These are phyloP conservation scores for Rhyzopertha dominica DNA, from an alignment of 1,140 invertebrate species.

Conservation along the genomic window DNA sequence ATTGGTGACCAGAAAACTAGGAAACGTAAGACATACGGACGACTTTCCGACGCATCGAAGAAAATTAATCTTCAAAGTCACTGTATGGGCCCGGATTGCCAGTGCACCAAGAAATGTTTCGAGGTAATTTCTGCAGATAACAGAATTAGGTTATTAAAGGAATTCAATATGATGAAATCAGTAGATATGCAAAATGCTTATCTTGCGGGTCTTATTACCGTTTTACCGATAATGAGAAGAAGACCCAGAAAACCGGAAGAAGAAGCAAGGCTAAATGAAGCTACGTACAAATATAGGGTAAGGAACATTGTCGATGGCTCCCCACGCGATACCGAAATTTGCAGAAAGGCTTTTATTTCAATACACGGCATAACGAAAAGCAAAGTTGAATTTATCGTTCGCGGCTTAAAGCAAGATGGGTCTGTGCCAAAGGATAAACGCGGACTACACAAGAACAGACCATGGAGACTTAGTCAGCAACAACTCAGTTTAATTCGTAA, in stretches of 20 bases:
- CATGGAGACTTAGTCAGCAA: slow-evolving; percentile 8
- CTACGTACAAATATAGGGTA: too few species aligned
- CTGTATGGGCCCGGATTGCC: slow-evolving; percentile 4
- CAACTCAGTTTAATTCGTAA: slow-evolving; percentile 7
- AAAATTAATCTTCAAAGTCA: slow-evolving; percentile 8
- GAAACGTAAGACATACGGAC: too few species aligned
- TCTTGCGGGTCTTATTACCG: slow-evolving; percentile 16
- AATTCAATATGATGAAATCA: slow-evolving; percentile 8
- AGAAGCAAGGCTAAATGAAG: too few species aligned
- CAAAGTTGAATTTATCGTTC: slow-evolving; percentile 4
- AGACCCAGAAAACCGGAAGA: slow-evolving; percentile 13
- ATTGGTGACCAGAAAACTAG: too few species aligned
- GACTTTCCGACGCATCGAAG: too few species aligned
- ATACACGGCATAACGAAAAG: slow-evolving; percentile 9
- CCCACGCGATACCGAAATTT: too few species aligned
- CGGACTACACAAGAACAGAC: slow-evolving; percentile 2
- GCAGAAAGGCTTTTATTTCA: too few species aligned
- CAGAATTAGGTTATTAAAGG: slow-evolving; percentile 7
- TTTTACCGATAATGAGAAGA: not conserved
- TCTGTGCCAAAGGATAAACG: slow-evolving; percentile 6
- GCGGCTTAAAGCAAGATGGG: slow-evolving; percentile 5
- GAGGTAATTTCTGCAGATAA: not conserved
- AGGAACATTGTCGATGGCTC: too few species aligned
- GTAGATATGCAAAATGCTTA: slow-evolving; percentile 18
- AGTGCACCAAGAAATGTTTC: slow-evolving; percentile 16